Percentiles rank a stretch among this genome's conserved stretches.
These are phyloP conservation scores for Hycleus phaleratus DNA, from an alignment of 1,140 invertebrate genomes.

Conservation along the genomic window DNA sequence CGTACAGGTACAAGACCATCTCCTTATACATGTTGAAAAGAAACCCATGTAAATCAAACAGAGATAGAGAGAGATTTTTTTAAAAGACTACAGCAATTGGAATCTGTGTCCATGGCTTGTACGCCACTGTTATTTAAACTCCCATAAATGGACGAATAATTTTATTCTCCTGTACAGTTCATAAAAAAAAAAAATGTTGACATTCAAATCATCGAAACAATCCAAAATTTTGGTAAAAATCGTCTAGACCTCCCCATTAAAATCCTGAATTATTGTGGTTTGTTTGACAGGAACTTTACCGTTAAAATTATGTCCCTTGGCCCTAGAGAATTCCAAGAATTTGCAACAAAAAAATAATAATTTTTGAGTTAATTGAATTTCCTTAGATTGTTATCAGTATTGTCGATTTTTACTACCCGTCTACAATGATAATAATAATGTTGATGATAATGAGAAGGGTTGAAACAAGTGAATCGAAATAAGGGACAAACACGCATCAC, in stretches of 20 bases:
- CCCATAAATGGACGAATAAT: constrained; percentile 33
- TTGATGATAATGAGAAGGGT: constrained; percentile 16
- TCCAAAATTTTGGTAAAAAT: not conserved
- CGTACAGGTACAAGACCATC: constrained; percentile 25
- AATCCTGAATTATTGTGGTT: constrained; percentile 25
- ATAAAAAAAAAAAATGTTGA: too few relatives aligned
- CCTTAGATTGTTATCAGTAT: too few relatives aligned
- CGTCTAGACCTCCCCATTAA: constrained; percentile 16
- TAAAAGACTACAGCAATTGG: constrained; percentile 34
- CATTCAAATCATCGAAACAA: too few relatives aligned
- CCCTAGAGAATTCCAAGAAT: too few relatives aligned
- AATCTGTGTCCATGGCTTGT: constrained; percentile 35
- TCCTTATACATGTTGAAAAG: constrained; percentile 16
- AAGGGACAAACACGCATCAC: constrained; percentile 36
- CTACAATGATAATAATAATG: too few relatives aligned
- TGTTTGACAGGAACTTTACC: constrained; percentile 25
- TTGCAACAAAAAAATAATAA: too few relatives aligned
- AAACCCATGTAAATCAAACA: constrained; percentile 12
- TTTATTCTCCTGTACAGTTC: constrained; percentile 27
- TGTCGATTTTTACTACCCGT: too few relatives aligned
- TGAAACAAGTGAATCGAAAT: constrained; percentile 30
- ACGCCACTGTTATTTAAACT: constrained; percentile 36
- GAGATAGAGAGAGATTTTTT: constrained; percentile 16
- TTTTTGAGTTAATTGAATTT: too few relatives aligned
- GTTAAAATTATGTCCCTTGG: constrained; percentile 19